Conservation (phyloP, 2,113 vertebrate species). For the Columba janthina region DNA sequence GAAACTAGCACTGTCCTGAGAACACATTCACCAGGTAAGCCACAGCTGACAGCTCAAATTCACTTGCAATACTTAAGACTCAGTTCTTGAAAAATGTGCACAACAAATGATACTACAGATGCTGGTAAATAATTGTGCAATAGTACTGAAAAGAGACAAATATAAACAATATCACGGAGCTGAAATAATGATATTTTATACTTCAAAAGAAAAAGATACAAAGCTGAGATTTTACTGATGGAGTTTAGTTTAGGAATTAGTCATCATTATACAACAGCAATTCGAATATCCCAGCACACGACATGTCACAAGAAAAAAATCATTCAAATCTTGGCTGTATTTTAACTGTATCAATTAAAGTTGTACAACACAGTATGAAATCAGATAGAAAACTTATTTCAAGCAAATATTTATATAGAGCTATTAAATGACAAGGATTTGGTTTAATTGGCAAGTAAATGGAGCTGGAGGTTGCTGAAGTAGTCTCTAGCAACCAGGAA, state of each 20-base stretch:
- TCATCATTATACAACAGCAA: conserved; percentile 45
- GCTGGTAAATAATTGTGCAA: neutral
- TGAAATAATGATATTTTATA: conserved; percentile 31
- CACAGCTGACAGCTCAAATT: neutral
- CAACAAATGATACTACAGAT: neutral
- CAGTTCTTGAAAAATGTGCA: conserved; percentile 22
- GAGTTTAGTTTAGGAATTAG: conserved; percentile 55
- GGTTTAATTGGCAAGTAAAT: conserved; percentile 33
- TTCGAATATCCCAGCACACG: conserved; percentile 21
- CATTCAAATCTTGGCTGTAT: conserved; percentile 6
- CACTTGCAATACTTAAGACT: neutral
- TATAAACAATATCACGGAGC: neutral
- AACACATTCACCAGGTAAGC: neutral
- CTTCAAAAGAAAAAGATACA: conserved; percentile 9
- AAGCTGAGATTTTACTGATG: conserved; percentile 46
- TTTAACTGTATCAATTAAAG: conserved; percentile 18
- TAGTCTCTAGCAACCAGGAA: neutral
- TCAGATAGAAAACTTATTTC: neutral
- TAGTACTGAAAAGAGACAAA: conserved; percentile 19
- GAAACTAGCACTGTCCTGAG: neutral
- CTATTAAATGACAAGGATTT: conserved; percentile 22
- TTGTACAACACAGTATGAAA: neutral
- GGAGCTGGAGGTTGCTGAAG: conserved; percentile 26
- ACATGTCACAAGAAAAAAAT: neutral
- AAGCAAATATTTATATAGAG: neutral